phyloP scores from a whole-genome alignment of 1,140 invertebrate genomes.

The Formica exsecta region DNA sequence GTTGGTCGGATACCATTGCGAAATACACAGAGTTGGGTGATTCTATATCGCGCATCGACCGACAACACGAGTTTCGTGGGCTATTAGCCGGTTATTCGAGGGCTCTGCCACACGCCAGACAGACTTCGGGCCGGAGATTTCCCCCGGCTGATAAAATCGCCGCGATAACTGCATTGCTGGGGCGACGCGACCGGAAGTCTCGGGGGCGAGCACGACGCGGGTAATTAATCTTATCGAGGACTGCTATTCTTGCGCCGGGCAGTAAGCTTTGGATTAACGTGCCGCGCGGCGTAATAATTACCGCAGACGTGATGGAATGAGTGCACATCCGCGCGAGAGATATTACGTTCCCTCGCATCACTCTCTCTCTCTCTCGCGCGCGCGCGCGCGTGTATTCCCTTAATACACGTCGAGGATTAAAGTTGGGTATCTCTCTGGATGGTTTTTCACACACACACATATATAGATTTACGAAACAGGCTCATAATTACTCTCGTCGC shows the following conservation, averaged over 20 bases:
- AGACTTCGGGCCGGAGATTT: no score
- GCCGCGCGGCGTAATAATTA: conserved; percentile 59
- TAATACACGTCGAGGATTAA: neutral
- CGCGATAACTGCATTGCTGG: conserved; percentile 43
- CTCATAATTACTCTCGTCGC: conserved; percentile 31
- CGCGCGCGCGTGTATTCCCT: neutral
- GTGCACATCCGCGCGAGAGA: conserved; percentile 50
- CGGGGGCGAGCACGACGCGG: conserved; percentile 34
- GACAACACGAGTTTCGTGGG: conserved; percentile 56
- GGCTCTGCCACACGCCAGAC: conserved; percentile 19
- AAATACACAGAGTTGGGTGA: conserved; percentile 58
- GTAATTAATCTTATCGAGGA: conserved; percentile 64
- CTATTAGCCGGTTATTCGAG: conserved; percentile 73
- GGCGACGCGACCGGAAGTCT: conserved; percentile 55
- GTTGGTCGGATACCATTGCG: conserved; percentile 70
- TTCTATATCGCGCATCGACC: conserved; percentile 63
- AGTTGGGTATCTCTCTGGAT: conserved; percentile 2
- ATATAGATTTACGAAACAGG: conserved; percentile 24
- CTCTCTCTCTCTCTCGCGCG: neutral
- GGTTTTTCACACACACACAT: no score
- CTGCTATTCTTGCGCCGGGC: conserved; percentile 52
- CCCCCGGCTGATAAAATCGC: conserved; percentile 49
- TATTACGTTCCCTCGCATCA: conserved; percentile 27
- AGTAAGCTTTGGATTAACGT: conserved; percentile 48
- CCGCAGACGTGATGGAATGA: conserved; percentile 57